phyloP scores from a whole-genome alignment of 2,113 vertebrate species.

The Lethenteron camtschaticum region DNA sequence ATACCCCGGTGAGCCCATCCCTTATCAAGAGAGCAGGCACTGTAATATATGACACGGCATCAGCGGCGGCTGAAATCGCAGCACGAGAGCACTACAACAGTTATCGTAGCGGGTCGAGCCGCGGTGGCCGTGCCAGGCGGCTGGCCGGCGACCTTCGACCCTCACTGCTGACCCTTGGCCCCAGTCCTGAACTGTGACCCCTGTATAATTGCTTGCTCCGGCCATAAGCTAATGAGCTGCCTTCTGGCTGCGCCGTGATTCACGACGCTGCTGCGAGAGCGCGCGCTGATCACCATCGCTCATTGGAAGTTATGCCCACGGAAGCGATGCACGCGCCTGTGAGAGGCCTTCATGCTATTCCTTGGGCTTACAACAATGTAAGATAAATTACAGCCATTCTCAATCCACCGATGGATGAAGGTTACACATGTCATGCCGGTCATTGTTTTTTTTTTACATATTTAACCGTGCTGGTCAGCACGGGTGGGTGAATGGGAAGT shows the following conservation, averaged over 20 bases:
- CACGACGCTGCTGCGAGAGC: not conserved
- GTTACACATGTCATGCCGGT: no score
- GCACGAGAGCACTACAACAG: not conserved
- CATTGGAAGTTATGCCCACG: no score
- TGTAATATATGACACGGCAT: constrained; percentile 1
- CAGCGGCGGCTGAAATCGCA: not conserved
- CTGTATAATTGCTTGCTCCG: not conserved
- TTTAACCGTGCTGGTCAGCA: no score
- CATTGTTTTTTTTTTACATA: no score
- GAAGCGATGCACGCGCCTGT: no score
- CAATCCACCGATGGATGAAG: no score
- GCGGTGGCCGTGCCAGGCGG: not conserved
- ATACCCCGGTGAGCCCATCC: constrained; percentile 5
- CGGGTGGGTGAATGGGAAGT: no score
- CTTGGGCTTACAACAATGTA: no score
- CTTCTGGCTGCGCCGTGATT: constrained; percentile 1
- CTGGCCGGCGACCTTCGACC: constrained; percentile 1
- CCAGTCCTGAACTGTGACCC: not conserved
- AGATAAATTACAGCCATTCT: no score
- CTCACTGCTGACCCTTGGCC: not conserved
- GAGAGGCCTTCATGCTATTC: no score
- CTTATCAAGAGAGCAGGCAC: constrained; percentile 3
- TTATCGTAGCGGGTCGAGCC: not conserved
- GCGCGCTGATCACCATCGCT: no score
- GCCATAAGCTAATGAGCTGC: constrained; percentile 6